A percentile compares a stretch with the other conserved stretches of the same genome.
Evolutionary conservation across 2,888 invertebrate species (phyloP).

Genomic region (Chelonus formosanus): DNA sequence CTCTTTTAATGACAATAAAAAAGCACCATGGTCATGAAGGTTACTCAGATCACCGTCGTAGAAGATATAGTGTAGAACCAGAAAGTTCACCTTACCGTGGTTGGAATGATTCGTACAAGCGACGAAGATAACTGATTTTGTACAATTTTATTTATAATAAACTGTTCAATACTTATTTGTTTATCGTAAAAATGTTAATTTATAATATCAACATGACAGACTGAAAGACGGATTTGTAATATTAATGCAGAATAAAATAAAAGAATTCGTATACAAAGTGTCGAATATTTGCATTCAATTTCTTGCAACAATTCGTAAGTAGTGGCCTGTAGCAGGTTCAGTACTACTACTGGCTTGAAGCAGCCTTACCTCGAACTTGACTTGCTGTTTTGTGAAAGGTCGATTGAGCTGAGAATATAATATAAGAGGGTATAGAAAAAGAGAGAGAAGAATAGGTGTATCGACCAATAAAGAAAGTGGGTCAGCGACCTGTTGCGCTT

Average conservation of each 20-base stretch:
- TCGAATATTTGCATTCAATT: no score
- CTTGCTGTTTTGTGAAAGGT: constrained; percentile 26
- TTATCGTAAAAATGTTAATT: no score
- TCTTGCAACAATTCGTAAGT: no score
- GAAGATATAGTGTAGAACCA: constrained; percentile 55
- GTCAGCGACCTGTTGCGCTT: constrained; percentile 54
- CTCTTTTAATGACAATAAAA: constrained; percentile 79
- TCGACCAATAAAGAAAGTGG: constrained; percentile 57
- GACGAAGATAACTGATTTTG: constrained; percentile 28
- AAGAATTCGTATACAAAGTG: no score
- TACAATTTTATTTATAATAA: no score
- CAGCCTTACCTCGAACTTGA: constrained; percentile 20
- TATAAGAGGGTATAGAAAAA: constrained; percentile 17
- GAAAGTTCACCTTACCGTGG: constrained; percentile 64
- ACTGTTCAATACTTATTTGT: no score
- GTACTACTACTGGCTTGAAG: no score
- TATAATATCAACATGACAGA: no score
- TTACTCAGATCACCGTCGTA: constrained; percentile 71
- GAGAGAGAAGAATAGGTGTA: constrained; percentile 43
- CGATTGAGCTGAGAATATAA: constrained; percentile 10
- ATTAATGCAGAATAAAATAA: no score
- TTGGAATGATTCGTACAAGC: constrained; percentile 52
- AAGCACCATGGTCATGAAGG: constrained; percentile 72
- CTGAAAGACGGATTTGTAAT: no score
- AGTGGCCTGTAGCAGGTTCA: no score